A percentile compares a stretch with the other conserved stretches of the same genome.
Evolutionary conservation across 2,797 vertebrate species (phyloP).

Genomic region (Merluccius polli): DNA sequence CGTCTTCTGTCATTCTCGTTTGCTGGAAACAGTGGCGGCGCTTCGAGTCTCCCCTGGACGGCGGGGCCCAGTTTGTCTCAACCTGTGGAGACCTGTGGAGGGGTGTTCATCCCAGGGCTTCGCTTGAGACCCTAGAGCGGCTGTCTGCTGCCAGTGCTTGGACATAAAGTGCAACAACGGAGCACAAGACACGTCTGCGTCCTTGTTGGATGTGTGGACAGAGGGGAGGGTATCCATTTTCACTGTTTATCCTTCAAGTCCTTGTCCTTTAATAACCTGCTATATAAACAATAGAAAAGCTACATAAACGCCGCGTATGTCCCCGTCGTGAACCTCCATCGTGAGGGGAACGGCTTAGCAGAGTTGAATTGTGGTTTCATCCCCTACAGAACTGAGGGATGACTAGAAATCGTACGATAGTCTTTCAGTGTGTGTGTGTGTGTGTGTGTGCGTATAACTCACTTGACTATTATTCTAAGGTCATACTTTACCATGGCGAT

Average conservation of each 20-base stretch:
- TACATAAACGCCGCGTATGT: background rate
- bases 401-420: background rate
- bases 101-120: too few species aligned
- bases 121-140: background rate
- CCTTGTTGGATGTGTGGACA: background rate
- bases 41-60: background rate
- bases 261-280: slow-evolving; percentile 15
- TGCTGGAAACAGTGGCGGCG: background rate
- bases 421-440: background rate
- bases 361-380: background rate
- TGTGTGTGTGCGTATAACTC: slow-evolving; percentile 10
- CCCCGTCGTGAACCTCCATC: background rate
- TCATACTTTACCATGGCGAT: slow-evolving; percentile 25
- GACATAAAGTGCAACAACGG: slow-evolving; percentile 52
- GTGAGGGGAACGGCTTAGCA: background rate
- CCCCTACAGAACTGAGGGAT: background rate
- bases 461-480: slow-evolving; percentile 26
- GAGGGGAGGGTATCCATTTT: background rate
- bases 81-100: background rate
- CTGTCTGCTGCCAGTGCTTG: slow-evolving; percentile 20
- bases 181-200: background rate
- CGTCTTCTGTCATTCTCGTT: background rate
- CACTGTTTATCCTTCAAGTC: background rate
- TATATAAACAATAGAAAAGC: background rate
- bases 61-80: background rate